These are phyloP conservation scores for Anser brachyrhynchus DNA, from an alignment of 2,113 vertebrate genomes.

Conservation along the genomic window DNA sequence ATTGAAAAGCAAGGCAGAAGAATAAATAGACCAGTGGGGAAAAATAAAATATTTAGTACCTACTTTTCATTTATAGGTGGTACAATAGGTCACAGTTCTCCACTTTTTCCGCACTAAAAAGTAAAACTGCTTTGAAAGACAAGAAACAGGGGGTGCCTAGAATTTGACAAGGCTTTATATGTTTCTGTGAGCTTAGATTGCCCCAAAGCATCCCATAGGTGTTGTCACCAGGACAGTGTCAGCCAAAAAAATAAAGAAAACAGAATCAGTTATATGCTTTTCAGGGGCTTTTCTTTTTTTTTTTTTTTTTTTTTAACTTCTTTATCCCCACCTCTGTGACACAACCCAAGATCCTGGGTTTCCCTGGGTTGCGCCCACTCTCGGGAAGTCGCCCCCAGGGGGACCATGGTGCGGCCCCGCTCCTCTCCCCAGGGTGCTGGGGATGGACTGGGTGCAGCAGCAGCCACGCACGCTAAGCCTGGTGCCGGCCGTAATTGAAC, in stretches of 20 bases:
- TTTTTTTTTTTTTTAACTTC: too few species aligned
- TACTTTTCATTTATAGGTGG: not conserved
- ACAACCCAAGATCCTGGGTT: not conserved
- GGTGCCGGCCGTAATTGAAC: slow-evolving; percentile 79
- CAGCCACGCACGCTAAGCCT: slow-evolving; percentile 22
- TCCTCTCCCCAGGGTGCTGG: too few species aligned
- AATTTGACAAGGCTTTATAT: accelerated
- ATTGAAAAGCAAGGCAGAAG: not conserved
- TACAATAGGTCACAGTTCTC: not conserved
- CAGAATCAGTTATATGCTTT: accelerated
- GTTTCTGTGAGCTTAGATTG: accelerated
- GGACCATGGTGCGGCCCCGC: too few species aligned
- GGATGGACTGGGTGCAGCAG: too few species aligned
- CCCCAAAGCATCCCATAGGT: not conserved
- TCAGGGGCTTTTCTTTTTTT: accelerated
- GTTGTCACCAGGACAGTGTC: accelerated
- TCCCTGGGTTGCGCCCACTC: not conserved
- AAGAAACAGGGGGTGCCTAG: accelerated
- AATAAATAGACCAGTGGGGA: not conserved
- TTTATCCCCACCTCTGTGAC: not conserved
- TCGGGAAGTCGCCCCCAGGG: too few species aligned
- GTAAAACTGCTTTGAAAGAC: not conserved
- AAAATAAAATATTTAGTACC: not conserved
- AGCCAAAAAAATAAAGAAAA: not conserved
- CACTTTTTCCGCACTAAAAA: not conserved